A percentile compares a stretch with the other conserved stretches of the same genome.
phyloP scores from a whole-genome alignment of 2,888 invertebrate species.

The Dynastes grantii region DNA sequence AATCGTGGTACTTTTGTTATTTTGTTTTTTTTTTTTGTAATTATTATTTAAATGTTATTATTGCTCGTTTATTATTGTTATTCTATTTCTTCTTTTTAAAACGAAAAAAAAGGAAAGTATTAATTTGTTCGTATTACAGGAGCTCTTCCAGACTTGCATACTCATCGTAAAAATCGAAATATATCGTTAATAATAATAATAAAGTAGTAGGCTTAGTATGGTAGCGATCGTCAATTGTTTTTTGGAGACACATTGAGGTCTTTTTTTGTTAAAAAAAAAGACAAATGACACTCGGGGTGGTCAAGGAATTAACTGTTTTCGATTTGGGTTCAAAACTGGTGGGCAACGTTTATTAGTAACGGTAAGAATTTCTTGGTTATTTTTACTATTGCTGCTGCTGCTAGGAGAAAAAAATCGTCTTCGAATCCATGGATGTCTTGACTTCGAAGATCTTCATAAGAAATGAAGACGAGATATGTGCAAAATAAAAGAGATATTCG shows the following conservation, averaged over 20 bases:
- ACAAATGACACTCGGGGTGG: not conserved
- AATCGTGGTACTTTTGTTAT: not conserved
- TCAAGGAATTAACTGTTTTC: constrained; percentile 14
- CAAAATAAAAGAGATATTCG: not conserved
- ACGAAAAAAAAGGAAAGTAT: not conserved
- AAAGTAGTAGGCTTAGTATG: not conserved
- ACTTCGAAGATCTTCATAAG: not conserved
- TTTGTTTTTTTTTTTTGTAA: not conserved
- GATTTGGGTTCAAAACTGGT: not conserved
- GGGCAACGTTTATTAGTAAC: constrained; percentile 30
- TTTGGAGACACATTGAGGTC: not conserved
- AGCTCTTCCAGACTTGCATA: too few relatives aligned
- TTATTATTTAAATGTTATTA: too few relatives aligned
- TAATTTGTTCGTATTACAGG: too few relatives aligned
- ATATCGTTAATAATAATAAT: too few relatives aligned
- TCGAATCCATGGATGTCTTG: not conserved
- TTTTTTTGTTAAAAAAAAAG: not conserved
- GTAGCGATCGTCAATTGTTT: not conserved
- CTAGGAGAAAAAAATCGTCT: not conserved
- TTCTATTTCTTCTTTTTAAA: not conserved
- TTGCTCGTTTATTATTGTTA: not conserved
- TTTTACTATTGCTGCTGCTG: not conserved
- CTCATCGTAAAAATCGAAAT: too few relatives aligned
- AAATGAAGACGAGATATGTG: not conserved
- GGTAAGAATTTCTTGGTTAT: not conserved